A percentile compares a stretch with the other conserved stretches of the same genome.
These are phyloP conservation scores for Hypercompe scribonia DNA, from an alignment of 2,888 invertebrate genomes.

Conservation along the genomic window DNA sequence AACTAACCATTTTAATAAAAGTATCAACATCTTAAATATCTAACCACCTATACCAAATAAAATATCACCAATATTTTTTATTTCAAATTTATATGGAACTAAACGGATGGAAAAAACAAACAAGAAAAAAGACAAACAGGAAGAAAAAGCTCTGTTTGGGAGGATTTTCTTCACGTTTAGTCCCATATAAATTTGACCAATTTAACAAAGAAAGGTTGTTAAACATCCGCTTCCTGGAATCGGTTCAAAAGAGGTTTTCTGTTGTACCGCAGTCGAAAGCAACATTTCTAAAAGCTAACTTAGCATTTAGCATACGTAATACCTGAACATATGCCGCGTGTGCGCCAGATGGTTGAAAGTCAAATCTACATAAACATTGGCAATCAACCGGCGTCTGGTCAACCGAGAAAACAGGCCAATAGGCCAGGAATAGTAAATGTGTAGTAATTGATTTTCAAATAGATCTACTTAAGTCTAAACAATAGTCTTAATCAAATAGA, in stretches of 20 bases:
- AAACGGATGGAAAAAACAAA: no score
- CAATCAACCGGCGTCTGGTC: slow-evolving; percentile 9
- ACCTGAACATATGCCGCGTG: neutral
- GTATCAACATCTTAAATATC: no score
- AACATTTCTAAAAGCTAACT: neutral
- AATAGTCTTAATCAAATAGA: neutral
- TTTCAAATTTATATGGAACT: no score
- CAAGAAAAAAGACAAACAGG: no score
- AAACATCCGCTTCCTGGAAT: no score
- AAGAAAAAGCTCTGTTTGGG: no score
- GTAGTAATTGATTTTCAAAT: neutral
- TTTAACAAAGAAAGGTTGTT: no score
- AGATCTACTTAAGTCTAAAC: neutral
- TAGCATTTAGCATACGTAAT: neutral
- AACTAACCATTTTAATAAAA: no score
- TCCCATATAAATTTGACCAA: no score
- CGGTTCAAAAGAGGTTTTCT: neutral
- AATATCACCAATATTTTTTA: no score
- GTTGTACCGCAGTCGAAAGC: neutral
- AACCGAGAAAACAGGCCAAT: slow-evolving; percentile 12
- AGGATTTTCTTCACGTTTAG: no score
- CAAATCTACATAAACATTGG: slow-evolving; percentile 22
- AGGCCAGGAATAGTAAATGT: neutral
- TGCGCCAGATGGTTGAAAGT: slow-evolving; percentile 15
- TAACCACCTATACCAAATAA: no score